phyloP scores from a whole-genome alignment of 2,113 vertebrate species.

The Haemorhous mexicanus region DNA sequence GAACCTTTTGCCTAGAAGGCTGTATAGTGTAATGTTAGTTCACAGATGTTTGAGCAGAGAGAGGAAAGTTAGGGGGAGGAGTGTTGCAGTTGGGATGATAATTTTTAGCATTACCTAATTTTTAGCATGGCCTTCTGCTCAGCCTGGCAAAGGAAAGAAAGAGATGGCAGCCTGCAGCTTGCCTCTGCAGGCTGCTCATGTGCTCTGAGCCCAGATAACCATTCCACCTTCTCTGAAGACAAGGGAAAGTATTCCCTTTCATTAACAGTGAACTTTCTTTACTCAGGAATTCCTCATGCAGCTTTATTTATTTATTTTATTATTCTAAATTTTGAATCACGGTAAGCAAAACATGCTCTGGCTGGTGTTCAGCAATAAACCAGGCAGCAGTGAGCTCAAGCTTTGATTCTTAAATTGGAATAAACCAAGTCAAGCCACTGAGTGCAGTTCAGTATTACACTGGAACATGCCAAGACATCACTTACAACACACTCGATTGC shows the following conservation, averaged over 20 bases:
- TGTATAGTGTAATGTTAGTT: too few relatives aligned
- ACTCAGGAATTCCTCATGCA: not conserved
- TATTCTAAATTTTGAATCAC: not conserved
- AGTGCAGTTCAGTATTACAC: not conserved
- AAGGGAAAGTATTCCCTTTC: not conserved
- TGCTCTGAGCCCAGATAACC: not conserved
- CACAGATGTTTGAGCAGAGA: too few relatives aligned
- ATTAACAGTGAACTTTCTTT: not conserved
- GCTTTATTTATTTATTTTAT: not conserved
- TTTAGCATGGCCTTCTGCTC: not conserved
- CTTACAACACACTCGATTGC: not conserved
- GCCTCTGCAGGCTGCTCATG: not conserved
- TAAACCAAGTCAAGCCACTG: not conserved
- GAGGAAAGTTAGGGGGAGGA: too few relatives aligned
- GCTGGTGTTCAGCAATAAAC: not conserved
- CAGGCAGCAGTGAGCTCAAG: not conserved
- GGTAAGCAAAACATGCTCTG: not conserved
- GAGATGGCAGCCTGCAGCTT: not conserved
- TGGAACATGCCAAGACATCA: not conserved
- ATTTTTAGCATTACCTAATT: too few relatives aligned
- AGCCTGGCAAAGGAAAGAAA: not conserved
- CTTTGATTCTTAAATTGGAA: slow-evolving; percentile 25
- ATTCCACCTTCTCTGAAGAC: not conserved
- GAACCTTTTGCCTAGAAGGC: not conserved
- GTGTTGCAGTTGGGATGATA: too few relatives aligned